Evolutionary conservation across 2,797 vertebrate species (phyloP), one percentile per base, ranked within the genome.

Genomic region (Vipera ursinii): DNA sequence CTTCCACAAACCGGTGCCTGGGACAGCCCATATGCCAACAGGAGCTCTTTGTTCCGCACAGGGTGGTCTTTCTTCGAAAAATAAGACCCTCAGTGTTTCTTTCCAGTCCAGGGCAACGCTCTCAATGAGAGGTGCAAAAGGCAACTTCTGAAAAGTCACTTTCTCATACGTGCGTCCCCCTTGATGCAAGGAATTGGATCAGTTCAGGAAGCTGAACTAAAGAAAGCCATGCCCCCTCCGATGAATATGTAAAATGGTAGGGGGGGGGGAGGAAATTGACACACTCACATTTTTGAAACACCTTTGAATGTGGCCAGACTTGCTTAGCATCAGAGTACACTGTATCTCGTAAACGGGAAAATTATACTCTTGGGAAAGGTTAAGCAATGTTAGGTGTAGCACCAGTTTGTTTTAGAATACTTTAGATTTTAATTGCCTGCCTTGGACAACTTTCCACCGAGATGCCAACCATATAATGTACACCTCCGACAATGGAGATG

Each of bases 181-280:
- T 97, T 97, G 97, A 97, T 97, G 94, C 97, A 97, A 98, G 98
- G 97, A 97, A 97, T 86, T 1, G 44, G 32, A 65, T 92, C 94
- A 90, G 93, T 92, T 85, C 93, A 24, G 88, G 93, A 15, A 92
- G 92, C 90, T 59, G 92, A 92, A 61, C 89, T 90, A 8, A 0
- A 6, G 14, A 2, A 91, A n/a, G 4, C 26, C 7, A 3, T 10
- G 0, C 0, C 0, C 0, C 78, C 91, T 90, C 2, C 0, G 1
- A 8, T 32, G 53, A 86, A 69, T 55, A 69, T 82, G 55, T 38
- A 56, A 53, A 59, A 24, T 15, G 20, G 6, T 2, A 0, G 32
- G n/a, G 3, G 0, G 4, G 4, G 5, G 7, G 17, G 17, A 38
- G 17, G 57, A 8, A 69, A 65, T 4, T 1, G 3, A 0, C 86